Evolutionary conservation across 1,140 invertebrate genomes (phyloP), one percentile per base, ranked within the genome.

Genomic region (Pogonomyrmex californicus): DNA sequence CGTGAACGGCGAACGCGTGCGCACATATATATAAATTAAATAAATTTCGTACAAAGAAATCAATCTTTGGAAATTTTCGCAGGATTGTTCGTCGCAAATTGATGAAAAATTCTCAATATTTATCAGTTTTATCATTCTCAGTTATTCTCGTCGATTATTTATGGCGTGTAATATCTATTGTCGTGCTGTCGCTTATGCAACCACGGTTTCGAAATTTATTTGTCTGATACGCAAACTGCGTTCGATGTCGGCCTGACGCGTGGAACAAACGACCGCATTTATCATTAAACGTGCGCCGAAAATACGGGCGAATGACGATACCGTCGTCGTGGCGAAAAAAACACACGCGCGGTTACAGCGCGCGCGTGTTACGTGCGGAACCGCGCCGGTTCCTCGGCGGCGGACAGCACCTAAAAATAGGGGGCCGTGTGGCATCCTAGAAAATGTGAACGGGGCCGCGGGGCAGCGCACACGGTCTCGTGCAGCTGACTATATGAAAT

Each of bases 401-500:
- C 78, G 87, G 87, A 87, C 79, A 79, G 68, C 76, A 65, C 86
- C 90, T 91, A 92, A 92, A 92, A 92, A 92, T 92, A 92, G 89
- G 85, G 85, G 54, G 65, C n/a, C 73, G 70, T 78, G 77, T 81
- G 82, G 71, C 77, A 88, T 92, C 89, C 86, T 91, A 91, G 91
- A 91, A 92, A 88, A 91, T 88, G 85, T 87, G 89, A 90, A 91
- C 83, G 88, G 76, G 86, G 86, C 86, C 90, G 87, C 90, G 90
- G 77, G 85, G 75, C 82, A 81, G 91, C 88, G 12, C 49, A 36
- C 49, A 33, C 33, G 60, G 58, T 47, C 41, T 92, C 92, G 92
- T 92, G 92, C 92, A 93, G 92, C 92, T 93, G 92, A 92, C 92
- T 92, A 92, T 70, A 12, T 36, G 30, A 91, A 91, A 93, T 93